A percentile compares a stretch with the other conserved stretches of the same genome.
phyloP scores from a whole-genome alignment of 2,888 invertebrate species.

The Drosophila nr. fundita region DNA sequence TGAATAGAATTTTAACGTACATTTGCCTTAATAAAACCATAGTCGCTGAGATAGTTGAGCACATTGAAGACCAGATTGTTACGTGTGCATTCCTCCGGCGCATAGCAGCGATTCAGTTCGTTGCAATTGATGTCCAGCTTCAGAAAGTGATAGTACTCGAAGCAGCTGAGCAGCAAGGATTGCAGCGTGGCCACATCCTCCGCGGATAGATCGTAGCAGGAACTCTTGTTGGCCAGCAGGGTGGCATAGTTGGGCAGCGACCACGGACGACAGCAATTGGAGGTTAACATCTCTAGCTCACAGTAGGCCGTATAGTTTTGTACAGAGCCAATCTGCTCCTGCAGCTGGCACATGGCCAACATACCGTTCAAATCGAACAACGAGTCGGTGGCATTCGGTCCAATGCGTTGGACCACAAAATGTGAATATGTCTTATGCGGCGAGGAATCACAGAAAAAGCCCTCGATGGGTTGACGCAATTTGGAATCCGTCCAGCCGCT shows the following conservation, averaged over 20 bases:
- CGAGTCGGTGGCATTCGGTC: slow-evolving; percentile 85
- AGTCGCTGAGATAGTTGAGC: slow-evolving; percentile 93
- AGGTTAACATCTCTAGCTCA: slow-evolving; percentile 84
- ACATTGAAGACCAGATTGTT: slow-evolving; percentile 94
- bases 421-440: slow-evolving; percentile 91
- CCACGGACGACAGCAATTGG: slow-evolving; percentile 94
- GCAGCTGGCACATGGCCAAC: slow-evolving; percentile 91
- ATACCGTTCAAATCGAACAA: slow-evolving; percentile 86
- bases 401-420: slow-evolving; percentile 89
- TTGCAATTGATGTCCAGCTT: slow-evolving; percentile 91
- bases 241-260: slow-evolving; percentile 96
- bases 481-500: slow-evolving; percentile 61
- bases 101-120: slow-evolving; percentile 87
- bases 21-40: slow-evolving; percentile 89
- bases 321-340: slow-evolving; percentile 87
- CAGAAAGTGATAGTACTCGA: slow-evolving; percentile 90
- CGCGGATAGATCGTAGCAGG: slow-evolving; percentile 91
- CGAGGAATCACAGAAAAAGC: slow-evolving; percentile 90
- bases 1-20: slow-evolving; percentile 83
- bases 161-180: slow-evolving; percentile 88
- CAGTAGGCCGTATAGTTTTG: slow-evolving; percentile 88
- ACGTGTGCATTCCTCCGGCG: slow-evolving; percentile 91
- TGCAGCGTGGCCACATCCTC: slow-evolving; percentile 89
- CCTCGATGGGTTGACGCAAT: slow-evolving; percentile 85
- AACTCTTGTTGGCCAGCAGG: slow-evolving; percentile 90